Evolutionary conservation across 2,888 invertebrate genomes (phyloP).

Genomic region (Petrolisthes cinctipes): DNA sequence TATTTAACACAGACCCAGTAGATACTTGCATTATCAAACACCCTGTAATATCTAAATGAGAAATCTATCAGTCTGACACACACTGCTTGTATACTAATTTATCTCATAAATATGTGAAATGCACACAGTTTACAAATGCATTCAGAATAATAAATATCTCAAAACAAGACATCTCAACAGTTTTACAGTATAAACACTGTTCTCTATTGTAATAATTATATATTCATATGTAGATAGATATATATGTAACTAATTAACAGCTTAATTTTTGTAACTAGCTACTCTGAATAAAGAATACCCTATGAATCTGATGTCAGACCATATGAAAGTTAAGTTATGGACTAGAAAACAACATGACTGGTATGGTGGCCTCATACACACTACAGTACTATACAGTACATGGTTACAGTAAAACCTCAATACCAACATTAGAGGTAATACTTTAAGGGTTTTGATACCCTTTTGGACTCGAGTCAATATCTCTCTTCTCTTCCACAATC

Average conservation of each 20-base stretch:
- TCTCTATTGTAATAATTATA: slow-evolving; percentile 18
- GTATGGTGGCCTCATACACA: too few relatives aligned
- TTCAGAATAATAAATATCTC: slow-evolving; percentile 28
- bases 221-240: slow-evolving; percentile 30
- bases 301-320: background rate
- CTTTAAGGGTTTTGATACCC: too few relatives aligned
- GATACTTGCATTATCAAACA: too few relatives aligned
- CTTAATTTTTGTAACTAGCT: background rate
- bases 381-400: too few relatives aligned
- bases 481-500: too few relatives aligned
- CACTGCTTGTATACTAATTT: slow-evolving; percentile 9
- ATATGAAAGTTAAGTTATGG: too few relatives aligned
- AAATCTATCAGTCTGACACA: background rate
- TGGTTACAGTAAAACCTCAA: too few relatives aligned
- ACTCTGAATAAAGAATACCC: background rate
- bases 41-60: too few relatives aligned
- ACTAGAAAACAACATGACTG: too few relatives aligned
- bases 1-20: too few relatives aligned
- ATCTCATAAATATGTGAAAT: slow-evolving; percentile 5
- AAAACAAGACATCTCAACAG: background rate
- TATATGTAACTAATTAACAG: slow-evolving; percentile 18
- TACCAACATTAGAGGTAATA: too few relatives aligned
- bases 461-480: too few relatives aligned
- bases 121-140: background rate
- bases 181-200: slow-evolving; percentile 7